These are phyloP conservation scores for Melolontha melolontha DNA, from an alignment of 2,888 invertebrate species.

Conservation along the genomic window DNA sequence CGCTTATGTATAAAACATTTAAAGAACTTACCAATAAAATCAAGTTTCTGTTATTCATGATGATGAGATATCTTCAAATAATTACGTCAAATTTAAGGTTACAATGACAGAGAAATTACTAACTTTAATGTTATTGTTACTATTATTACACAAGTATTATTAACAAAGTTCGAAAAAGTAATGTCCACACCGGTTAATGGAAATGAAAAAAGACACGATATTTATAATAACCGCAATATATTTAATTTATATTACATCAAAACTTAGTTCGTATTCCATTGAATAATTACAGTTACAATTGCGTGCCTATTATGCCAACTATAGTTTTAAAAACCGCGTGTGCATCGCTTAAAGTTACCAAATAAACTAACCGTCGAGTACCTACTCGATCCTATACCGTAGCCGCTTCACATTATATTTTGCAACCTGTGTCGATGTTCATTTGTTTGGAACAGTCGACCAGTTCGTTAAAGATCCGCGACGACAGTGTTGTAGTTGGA, in stretches of 20 bases:
- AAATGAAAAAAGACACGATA: too few species aligned
- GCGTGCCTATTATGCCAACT: slow-evolving; percentile 17
- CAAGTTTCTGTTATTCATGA: slow-evolving; percentile 2
- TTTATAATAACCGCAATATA: too few species aligned
- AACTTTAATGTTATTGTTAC: neutral
- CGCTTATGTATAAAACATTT: neutral
- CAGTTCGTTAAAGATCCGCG: slow-evolving; percentile 9
- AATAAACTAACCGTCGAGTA: slow-evolving; percentile 61
- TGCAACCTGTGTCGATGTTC: slow-evolving; percentile 51
- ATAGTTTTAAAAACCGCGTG: slow-evolving; percentile 57
- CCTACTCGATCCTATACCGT: slow-evolving; percentile 56
- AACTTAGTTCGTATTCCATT: too few species aligned
- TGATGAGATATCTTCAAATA: slow-evolving; percentile 4
- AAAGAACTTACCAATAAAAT: slow-evolving; percentile 23
- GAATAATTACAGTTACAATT: neutral
- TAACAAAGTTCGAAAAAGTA: neutral
- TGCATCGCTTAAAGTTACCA: slow-evolving; percentile 62
- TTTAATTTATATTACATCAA: too few species aligned
- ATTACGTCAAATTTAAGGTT: neutral
- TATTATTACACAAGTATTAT: slow-evolving; percentile 6
- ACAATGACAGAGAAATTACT: too few species aligned
- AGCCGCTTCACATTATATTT: slow-evolving; percentile 52
- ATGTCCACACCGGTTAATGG: too few species aligned
- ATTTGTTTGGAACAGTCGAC: slow-evolving; percentile 29
- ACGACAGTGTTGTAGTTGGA: neutral